Percentiles rank a stretch among this genome's conserved stretches.
Evolutionary conservation across 2,797 vertebrate species (phyloP).

Genomic region (Eutrigla gurnardus): DNA sequence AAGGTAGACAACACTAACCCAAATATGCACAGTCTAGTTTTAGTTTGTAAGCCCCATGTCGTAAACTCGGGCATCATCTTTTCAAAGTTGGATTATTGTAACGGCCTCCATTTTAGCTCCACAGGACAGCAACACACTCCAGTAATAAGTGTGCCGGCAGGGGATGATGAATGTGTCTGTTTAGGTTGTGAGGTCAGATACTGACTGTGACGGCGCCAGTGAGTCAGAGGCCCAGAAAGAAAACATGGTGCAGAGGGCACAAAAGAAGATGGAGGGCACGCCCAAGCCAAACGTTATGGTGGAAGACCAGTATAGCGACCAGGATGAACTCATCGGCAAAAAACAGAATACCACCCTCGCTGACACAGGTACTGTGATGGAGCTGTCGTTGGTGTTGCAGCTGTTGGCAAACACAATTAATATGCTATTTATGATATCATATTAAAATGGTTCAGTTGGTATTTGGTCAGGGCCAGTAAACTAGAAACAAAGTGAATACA

Average conservation of each 20-base stretch:
- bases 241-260: constrained; percentile 9
- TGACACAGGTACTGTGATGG: constrained; percentile 64
- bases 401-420: not conserved
- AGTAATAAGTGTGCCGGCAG: not conserved
- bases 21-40: not conserved
- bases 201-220: constrained; percentile 83
- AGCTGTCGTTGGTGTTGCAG: not conserved
- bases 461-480: not conserved
- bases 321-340: constrained; percentile 65
- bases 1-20: constrained; percentile 84
- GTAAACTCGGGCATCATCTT: not conserved
- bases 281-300: constrained; percentile 80
- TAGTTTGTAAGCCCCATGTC: not conserved
- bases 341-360: constrained; percentile 45
- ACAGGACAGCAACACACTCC: not conserved
- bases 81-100: not conserved
- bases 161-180: constrained; percentile 4
- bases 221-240: constrained; percentile 74
- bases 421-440: not conserved
- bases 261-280: constrained; percentile 32
- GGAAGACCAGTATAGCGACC: constrained; percentile 84
- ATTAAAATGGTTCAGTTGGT: not conserved
- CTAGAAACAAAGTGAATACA: not conserved
- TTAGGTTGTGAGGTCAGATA: constrained; percentile 84
- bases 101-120: not conserved